Evolutionary conservation across 2,797 vertebrate genomes (phyloP).

Genomic region (Hephaestus fuliginosus): DNA sequence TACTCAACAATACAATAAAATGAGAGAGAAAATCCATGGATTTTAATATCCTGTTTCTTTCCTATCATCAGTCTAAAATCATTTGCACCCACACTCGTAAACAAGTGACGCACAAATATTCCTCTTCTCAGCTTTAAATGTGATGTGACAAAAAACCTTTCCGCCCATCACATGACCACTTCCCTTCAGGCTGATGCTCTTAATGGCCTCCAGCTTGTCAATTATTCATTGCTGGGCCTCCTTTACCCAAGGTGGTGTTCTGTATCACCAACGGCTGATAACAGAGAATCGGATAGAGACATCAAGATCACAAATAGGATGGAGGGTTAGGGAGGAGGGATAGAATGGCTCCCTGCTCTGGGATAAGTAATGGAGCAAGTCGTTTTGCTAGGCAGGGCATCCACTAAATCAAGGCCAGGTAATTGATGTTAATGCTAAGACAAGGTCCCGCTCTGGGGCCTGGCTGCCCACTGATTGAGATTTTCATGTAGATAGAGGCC

Average conservation of each 20-base stretch:
- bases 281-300: slow-evolving; percentile 51
- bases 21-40: neutral
- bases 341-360: slow-evolving; percentile 41
- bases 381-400: slow-evolving; percentile 55
- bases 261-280: slow-evolving; percentile 68
- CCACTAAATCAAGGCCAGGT: slow-evolving; percentile 76
- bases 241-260: slow-evolving; percentile 74
- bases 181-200: slow-evolving; percentile 68
- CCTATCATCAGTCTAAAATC: slow-evolving; percentile 32
- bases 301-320: slow-evolving; percentile 50
- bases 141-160: slow-evolving; percentile 59
- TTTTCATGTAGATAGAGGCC: slow-evolving; percentile 69
- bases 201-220: slow-evolving; percentile 82
- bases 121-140: slow-evolving; percentile 43
- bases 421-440: slow-evolving; percentile 82
- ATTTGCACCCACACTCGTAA: slow-evolving; percentile 27
- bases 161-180: slow-evolving; percentile 66
- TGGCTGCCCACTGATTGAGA: slow-evolving; percentile 52
- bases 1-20: slow-evolving; percentile 1
- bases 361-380: slow-evolving; percentile 74
- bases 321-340: slow-evolving; percentile 35
- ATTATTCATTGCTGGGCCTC: slow-evolving; percentile 83
- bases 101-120: slow-evolving; percentile 11
- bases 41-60: slow-evolving; percentile 33
- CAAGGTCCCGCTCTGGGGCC: slow-evolving; percentile 54